A percentile compares a stretch with the other conserved stretches of the same genome.
Evolutionary conservation across 2,888 invertebrate species (phyloP).

Genomic region (Aplocera efformata): DNA sequence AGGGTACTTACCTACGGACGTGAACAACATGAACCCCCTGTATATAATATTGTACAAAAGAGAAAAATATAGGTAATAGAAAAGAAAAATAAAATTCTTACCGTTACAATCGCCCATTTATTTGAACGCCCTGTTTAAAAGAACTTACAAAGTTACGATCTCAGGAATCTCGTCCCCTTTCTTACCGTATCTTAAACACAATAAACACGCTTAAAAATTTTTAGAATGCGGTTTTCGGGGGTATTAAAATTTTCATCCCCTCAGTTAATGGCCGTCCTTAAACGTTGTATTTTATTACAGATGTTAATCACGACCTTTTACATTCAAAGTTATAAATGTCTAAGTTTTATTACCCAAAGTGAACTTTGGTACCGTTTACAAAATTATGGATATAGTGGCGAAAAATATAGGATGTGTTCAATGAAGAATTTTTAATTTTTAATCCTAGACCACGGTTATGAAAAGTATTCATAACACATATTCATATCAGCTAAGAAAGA

Average conservation of each 20-base stretch:
- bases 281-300: slow-evolving; percentile 24
- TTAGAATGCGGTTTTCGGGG: slow-evolving; percentile 45
- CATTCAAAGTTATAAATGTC: slow-evolving; percentile 16
- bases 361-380: slow-evolving; percentile 17
- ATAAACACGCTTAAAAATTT: slow-evolving; percentile 51
- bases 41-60: too few relatives aligned
- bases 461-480: too few relatives aligned
- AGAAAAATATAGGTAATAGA: too few relatives aligned
- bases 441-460: too few relatives aligned
- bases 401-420: too few relatives aligned
- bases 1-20: too few relatives aligned
- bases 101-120: too few relatives aligned
- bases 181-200: slow-evolving; percentile 39
- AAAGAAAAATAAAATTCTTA: too few relatives aligned
- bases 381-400: neutral
- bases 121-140: too few relatives aligned
- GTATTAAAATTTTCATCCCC: slow-evolving; percentile 43
- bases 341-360: slow-evolving; percentile 12
- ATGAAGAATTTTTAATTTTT: too few relatives aligned
- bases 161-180: slow-evolving; percentile 61
- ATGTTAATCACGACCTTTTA: slow-evolving; percentile 27
- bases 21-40: too few relatives aligned
- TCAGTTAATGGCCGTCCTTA: slow-evolving; percentile 12
- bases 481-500: too few relatives aligned
- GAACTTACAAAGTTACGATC: slow-evolving; percentile 64